A percentile compares a stretch with the other conserved stretches of the same genome.
These are phyloP conservation scores for Motacilla tschutschensis DNA, from an alignment of 2,113 vertebrate species.

Conservation along the genomic window DNA sequence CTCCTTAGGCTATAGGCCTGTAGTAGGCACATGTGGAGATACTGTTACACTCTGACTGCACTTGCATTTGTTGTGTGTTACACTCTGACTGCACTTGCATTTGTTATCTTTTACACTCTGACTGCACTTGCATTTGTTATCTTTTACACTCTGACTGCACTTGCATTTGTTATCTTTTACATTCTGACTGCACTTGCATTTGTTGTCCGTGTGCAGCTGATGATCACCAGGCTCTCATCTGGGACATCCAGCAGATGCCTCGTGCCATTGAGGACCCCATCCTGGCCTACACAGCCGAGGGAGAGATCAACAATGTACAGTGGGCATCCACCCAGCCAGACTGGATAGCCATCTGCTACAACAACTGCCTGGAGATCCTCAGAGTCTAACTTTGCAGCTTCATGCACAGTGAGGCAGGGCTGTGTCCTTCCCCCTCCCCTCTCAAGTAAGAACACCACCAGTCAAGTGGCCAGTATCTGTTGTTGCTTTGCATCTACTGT, in stretches of 20 bases:
- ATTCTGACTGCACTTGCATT: background rate
- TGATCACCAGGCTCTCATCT: constrained; percentile 98
- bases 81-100: too few relatives aligned
- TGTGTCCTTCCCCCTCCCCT: constrained; percentile 58
- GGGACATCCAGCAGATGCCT: constrained; percentile 99
- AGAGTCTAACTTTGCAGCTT: constrained; percentile 79
- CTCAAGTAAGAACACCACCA: constrained; percentile 71
- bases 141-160: too few relatives aligned
- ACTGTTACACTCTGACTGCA: fast-evolving
- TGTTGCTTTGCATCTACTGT: constrained; percentile 74
- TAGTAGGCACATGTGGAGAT: fast-evolving
- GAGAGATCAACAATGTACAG: constrained; percentile 99
- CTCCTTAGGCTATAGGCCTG: background rate
- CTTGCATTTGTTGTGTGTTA: too few relatives aligned
- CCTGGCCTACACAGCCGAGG: constrained; percentile 96
- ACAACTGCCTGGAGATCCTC: constrained; percentile 98
- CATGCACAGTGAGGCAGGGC: constrained; percentile 39
- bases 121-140: too few relatives aligned
- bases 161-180: too few relatives aligned
- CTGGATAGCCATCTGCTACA: constrained; percentile 99
- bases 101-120: too few relatives aligned
- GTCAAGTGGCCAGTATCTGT: constrained; percentile 76
- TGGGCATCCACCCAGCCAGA: constrained; percentile 98
- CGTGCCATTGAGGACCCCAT: constrained; percentile 98
- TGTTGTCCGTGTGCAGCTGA: constrained; percentile 78